Evolutionary conservation across 2,888 invertebrate genomes (phyloP).

Genomic region (Oscheius sp.): DNA sequence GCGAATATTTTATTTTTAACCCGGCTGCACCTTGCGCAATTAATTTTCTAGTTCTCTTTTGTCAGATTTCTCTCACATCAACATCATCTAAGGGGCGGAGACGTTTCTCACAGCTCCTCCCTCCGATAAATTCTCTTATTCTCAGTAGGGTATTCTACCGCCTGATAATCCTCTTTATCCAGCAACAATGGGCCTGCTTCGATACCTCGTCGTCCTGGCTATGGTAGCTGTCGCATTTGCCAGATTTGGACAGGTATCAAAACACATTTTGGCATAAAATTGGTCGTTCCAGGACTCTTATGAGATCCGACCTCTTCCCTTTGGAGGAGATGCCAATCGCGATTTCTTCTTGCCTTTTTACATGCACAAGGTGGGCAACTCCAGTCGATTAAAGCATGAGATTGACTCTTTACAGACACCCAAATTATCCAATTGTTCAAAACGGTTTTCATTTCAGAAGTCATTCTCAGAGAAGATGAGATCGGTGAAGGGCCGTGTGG

Average conservation of each 20-base stretch:
- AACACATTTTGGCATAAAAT: not conserved
- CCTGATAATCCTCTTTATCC: not conserved
- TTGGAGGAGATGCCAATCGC: not conserved
- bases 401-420: not conserved
- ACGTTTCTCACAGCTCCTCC: slow-evolving; percentile 8
- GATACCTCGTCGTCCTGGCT: not conserved
- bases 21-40: too few relatives aligned
- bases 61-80: not conserved
- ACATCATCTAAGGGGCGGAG: slow-evolving; percentile 14
- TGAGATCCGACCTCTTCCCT: not conserved
- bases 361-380: slow-evolving; percentile 21
- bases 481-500: slow-evolving; percentile 24
- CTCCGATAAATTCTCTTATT: not conserved
- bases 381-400: not conserved
- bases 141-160: not conserved
- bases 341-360: slow-evolving; percentile 20
- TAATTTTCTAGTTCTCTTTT: not conserved
- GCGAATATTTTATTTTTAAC: too few relatives aligned
- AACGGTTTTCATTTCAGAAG: not conserved
- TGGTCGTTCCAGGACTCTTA: too few relatives aligned
- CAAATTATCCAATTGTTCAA: not conserved
- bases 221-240: not conserved
- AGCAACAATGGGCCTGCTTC: not conserved
- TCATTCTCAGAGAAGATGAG: slow-evolving; percentile 24
- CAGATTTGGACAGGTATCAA: not conserved